phyloP scores from a whole-genome alignment of 2,113 vertebrate species.

The Dipodomys spectabilis region DNA sequence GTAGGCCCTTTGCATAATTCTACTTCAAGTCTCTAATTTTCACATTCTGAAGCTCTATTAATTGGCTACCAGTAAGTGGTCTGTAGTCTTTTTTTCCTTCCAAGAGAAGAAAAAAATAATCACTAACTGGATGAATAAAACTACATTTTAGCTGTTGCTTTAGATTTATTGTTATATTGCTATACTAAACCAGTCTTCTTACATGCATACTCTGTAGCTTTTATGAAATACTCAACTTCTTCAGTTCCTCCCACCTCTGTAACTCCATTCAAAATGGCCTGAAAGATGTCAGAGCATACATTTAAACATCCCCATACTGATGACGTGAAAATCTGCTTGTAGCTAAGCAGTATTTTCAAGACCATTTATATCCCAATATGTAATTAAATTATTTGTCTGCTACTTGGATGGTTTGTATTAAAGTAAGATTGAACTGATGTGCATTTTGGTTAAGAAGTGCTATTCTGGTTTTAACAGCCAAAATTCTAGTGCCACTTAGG shows the following conservation, averaged over 20 bases:
- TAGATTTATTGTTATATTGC: not conserved
- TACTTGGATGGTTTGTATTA: not conserved
- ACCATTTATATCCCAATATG: not conserved
- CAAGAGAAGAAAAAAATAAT: too few species aligned
- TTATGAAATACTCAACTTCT: not conserved
- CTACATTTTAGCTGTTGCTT: not conserved
- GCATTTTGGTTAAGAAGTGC: not conserved
- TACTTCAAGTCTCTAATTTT: not conserved
- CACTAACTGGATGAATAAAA: not conserved
- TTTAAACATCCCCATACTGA: not conserved
- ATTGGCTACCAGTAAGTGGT: not conserved
- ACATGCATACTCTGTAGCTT: not conserved
- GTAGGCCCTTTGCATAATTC: not conserved
- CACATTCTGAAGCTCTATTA: not conserved
- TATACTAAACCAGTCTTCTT: not conserved
- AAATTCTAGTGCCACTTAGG: not conserved
- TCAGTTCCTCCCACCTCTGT: not conserved
- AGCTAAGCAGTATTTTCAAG: not conserved
- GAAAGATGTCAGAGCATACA: not conserved
- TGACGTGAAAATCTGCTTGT: not conserved
- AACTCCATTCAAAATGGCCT: not conserved
- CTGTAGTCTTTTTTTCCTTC: too few species aligned
- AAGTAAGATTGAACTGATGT: not conserved
- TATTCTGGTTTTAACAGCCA: too few species aligned
- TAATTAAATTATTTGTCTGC: not conserved